Conservation (phyloP, 2,888 invertebrate genomes). For the Drosophila stalkeri region DNA sequence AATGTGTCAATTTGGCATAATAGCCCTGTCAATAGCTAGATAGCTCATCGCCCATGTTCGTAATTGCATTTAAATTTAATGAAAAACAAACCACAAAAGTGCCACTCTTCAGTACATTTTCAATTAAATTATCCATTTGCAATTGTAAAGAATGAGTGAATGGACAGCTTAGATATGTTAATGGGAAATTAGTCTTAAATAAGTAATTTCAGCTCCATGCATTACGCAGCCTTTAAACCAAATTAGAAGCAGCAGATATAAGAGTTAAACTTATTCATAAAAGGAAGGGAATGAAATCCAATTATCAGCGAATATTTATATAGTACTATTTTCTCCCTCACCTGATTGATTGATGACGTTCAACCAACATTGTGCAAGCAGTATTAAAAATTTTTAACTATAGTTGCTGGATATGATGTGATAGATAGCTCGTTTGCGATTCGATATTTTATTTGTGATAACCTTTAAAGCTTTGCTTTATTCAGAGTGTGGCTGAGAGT, state of each 20-base stretch:
- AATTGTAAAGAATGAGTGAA: constrained; percentile 5
- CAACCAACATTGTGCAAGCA: neutral
- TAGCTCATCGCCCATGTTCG: constrained; percentile 23
- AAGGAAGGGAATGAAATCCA: neutral
- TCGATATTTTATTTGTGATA: neutral
- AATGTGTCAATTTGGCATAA: constrained; percentile 44
- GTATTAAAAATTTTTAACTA: neutral
- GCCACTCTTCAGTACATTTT: constrained; percentile 13
- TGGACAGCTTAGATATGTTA: neutral
- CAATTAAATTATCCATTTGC: constrained; percentile 1
- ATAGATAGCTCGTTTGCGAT: neutral
- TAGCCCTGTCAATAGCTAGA: constrained; percentile 24
- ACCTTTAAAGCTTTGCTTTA: neutral
- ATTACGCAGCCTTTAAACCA: neutral
- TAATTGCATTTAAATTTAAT: constrained; percentile 59
- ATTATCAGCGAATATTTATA: neutral
- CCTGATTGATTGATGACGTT: constrained; percentile 2
- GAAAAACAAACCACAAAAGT: constrained; percentile 42
- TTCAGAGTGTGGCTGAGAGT: neutral
- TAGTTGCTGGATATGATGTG: neutral
- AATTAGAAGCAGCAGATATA: neutral
- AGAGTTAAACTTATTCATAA: neutral
- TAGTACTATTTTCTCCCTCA: neutral
- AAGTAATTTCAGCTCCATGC: neutral
- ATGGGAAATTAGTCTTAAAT: neutral